These are phyloP conservation scores for Rhopalosiphum maidis DNA, from an alignment of 1,140 invertebrate genomes.

Conservation along the genomic window DNA sequence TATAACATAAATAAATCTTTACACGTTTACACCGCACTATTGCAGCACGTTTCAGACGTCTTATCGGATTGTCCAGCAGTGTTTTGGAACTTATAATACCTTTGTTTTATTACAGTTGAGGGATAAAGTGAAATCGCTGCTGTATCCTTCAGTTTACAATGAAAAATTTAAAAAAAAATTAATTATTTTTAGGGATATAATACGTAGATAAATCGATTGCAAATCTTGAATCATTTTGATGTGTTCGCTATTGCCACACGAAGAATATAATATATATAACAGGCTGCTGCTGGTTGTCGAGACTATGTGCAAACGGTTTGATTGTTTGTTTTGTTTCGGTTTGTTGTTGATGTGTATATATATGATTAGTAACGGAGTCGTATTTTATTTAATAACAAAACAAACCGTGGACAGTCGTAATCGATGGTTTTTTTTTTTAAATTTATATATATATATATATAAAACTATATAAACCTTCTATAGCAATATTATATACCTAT, in stretches of 20 bases:
- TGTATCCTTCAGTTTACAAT: neutral
- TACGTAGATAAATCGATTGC: neutral
- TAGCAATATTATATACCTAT: neutral
- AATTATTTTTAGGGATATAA: neutral
- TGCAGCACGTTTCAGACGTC: neutral
- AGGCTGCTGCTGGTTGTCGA: neutral
- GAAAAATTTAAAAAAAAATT: neutral
- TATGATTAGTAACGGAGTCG: neutral
- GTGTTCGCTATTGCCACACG: too few species aligned
- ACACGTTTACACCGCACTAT: neutral
- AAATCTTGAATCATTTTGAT: neutral
- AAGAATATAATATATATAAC: neutral
- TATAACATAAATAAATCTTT: neutral
- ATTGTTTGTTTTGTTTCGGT: constrained; percentile 2
- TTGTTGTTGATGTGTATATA: neutral
- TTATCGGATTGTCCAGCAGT: neutral
- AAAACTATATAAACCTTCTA: neutral
- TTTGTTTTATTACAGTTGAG: neutral
- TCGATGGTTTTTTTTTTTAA: neutral
- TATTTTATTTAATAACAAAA: neutral
- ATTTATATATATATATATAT: neutral
- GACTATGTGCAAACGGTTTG: neutral
- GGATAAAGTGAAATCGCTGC: neutral
- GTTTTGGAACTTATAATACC: too few species aligned
- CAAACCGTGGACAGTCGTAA: neutral